These are phyloP conservation scores for Boleophthalmus pectinirostris DNA, from an alignment of 2,113 vertebrate species.

Conservation along the genomic window DNA sequence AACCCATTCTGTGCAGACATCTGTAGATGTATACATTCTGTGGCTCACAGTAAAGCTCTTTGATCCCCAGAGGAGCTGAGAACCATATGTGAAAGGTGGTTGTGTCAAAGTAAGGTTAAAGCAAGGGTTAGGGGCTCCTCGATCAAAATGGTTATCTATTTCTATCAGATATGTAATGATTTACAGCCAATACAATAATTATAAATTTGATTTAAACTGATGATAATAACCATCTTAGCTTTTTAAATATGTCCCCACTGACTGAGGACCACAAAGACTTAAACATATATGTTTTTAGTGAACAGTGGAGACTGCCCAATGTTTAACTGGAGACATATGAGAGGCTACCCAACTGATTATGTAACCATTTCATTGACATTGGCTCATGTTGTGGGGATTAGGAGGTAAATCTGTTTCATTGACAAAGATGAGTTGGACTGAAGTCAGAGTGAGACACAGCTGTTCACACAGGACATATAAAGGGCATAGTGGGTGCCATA, in stretches of 20 bases:
- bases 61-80: conserved; percentile 51
- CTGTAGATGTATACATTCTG: conserved; percentile 18
- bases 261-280: conserved; percentile 19
- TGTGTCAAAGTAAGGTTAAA: conserved; percentile 53
- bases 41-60: conserved; percentile 51
- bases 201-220: conserved; percentile 1
- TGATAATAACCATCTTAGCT: conserved; percentile 16
- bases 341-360: conserved; percentile 21
- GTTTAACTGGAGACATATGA: conserved; percentile 29
- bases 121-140: conserved; percentile 47
- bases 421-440: conserved; percentile 26
- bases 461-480: conserved; percentile 8
- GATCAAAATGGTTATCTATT: conserved; percentile 33
- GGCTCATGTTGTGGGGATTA: conserved; percentile 31
- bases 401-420: conserved; percentile 50
- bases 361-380: conserved; percentile 35
- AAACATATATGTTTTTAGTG: conserved; percentile 12
- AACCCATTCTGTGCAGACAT: conserved; percentile 32
- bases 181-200: not conserved
- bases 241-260: conserved; percentile 6
- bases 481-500: not conserved
- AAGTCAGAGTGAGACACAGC: conserved; percentile 6
- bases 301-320: conserved; percentile 1
- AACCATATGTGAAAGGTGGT: conserved; percentile 65
- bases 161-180: conserved; percentile 11